A percentile compares a stretch with the other conserved stretches of the same genome.
These are phyloP conservation scores for Chymomyza caudatula DNA, from an alignment of 2,888 invertebrate genomes.

Conservation along the genomic window DNA sequence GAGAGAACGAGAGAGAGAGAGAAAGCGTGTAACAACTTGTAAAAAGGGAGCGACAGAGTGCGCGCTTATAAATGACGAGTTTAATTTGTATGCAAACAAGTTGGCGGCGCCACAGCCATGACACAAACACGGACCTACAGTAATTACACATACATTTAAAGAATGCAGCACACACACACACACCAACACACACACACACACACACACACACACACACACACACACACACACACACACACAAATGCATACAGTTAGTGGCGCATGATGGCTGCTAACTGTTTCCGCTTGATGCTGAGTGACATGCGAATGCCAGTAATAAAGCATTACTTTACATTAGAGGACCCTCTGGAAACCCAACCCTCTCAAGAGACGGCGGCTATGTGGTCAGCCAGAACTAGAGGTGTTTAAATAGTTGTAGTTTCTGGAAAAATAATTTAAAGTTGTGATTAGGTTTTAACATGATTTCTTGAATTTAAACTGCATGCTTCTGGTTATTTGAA, in stretches of 20 bases:
- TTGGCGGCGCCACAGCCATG: constrained; percentile 58
- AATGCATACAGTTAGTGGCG: constrained; percentile 7
- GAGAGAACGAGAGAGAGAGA: constrained; percentile 2
- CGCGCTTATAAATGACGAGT: constrained; percentile 64
- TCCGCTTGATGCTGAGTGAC: constrained; percentile 58
- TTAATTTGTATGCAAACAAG: constrained; percentile 74
- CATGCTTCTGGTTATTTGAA: too few species aligned
- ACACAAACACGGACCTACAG: constrained; percentile 63
- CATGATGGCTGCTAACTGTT: constrained; percentile 61
- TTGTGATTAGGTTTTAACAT: too few species aligned
- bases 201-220: constrained; percentile 9
- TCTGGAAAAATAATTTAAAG: not conserved
- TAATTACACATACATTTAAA: constrained; percentile 63
- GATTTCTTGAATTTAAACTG: too few species aligned
- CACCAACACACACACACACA: constrained; percentile 28
- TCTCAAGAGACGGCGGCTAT: not conserved
- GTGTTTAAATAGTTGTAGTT: not conserved
- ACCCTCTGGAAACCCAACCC: not conserved
- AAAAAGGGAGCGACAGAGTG: constrained; percentile 15
- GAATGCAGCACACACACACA: constrained; percentile 31
- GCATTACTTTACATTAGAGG: constrained; percentile 39
- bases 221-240: constrained; percentile 25
- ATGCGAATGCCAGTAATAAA: constrained; percentile 58
- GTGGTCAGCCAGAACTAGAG: not conserved
- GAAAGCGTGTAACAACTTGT: not conserved